Percentiles rank a stretch among this genome's conserved stretches.
These are phyloP conservation scores for Papilio gigon DNA, from an alignment of 2,888 invertebrate genomes.

Conservation along the genomic window DNA sequence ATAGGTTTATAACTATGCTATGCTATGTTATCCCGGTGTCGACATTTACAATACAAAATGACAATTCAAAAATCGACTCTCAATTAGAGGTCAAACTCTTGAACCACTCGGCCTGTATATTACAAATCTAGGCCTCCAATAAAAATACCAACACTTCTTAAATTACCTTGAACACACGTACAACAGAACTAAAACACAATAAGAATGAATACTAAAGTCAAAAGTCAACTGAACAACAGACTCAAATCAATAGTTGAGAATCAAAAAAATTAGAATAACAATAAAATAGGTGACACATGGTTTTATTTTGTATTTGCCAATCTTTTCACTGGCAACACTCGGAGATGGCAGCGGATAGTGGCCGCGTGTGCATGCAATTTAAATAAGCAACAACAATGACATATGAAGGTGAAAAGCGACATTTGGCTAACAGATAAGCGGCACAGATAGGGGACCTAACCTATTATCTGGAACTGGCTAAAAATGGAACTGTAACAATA, in stretches of 20 bases:
- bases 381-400: conserved; percentile 33
- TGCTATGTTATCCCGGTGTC: too few relatives aligned
- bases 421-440: conserved; percentile 40
- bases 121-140: too few relatives aligned
- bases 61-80: too few relatives aligned
- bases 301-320: not conserved
- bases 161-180: not conserved
- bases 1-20: too few relatives aligned
- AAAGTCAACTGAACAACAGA: not conserved
- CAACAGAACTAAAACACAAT: not conserved
- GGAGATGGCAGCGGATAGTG: not conserved
- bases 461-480: conserved; percentile 15
- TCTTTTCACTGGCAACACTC: not conserved
- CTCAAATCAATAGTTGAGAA: not conserved
- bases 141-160: not conserved
- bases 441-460: conserved; percentile 12
- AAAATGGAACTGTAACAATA: not conserved
- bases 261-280: conserved; percentile 9
- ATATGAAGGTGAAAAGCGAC: conserved; percentile 38
- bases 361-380: conserved; percentile 33
- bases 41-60: too few relatives aligned
- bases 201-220: not conserved
- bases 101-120: too few relatives aligned
- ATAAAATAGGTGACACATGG: not conserved
- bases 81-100: too few relatives aligned